These are phyloP conservation scores for Drosophila melanogaster DNA, from an alignment of 1,140 invertebrate genomes.

Conservation along the genomic window Release_6_plus_ISO1_MT NT_033777.3:12116001-12116500, in stretches of 20 bases:
- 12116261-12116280: constrained; percentile 37
- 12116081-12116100: constrained; percentile 65
- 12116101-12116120: constrained; percentile 72
- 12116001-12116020: constrained; percentile 67
- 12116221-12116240: constrained; percentile 1
- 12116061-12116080: constrained; percentile 58
- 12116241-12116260: constrained; percentile 26
- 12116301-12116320: constrained; percentile 53
- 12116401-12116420: constrained; percentile 62
- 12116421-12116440: constrained; percentile 60
- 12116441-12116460: constrained; percentile 68
- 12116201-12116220: background rate
- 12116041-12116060: constrained; percentile 60
- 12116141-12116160: constrained; percentile 51
- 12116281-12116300: constrained; percentile 61
- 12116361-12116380: constrained; percentile 66
- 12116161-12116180: constrained; percentile 66
- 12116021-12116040: constrained; percentile 33
- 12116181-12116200: constrained; percentile 65
- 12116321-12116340: constrained; percentile 74
- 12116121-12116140: constrained; percentile 76
- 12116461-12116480: constrained; percentile 50
- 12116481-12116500: constrained; percentile 26
- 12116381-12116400: constrained; percentile 51
- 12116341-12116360: constrained; percentile 58